These are phyloP conservation scores for Spatula versicolor DNA, from an alignment of 2,797 vertebrate genomes.

Conservation along the genomic window DNA sequence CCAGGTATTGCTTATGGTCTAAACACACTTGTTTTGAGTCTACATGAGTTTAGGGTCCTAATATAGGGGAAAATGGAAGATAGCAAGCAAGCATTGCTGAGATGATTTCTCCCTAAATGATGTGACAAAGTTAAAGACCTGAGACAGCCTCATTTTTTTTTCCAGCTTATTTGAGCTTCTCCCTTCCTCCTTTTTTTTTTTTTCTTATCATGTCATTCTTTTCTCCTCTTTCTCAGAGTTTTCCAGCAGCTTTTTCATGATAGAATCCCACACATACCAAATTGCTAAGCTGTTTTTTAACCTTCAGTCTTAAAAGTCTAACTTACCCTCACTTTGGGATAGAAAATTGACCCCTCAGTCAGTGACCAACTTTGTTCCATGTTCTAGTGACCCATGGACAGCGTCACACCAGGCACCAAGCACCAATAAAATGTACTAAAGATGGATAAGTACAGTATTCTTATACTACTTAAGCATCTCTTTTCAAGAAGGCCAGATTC, in stretches of 20 bases:
- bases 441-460: neutral
- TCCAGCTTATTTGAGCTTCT: neutral
- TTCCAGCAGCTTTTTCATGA: neutral
- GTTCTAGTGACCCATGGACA: neutral
- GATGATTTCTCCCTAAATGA: neutral
- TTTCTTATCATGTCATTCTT: no score
- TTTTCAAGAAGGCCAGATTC: neutral
- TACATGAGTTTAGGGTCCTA: neutral
- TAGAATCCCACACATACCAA: neutral
- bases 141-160: neutral
- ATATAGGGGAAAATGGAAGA: neutral
- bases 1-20: neutral
- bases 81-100: neutral
- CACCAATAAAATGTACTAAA: neutral
- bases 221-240: neutral
- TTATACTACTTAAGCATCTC: neutral
- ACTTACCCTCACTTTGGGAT: neutral
- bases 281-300: neutral
- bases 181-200: fast-evolving
- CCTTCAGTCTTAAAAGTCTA: neutral
- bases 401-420: neutral
- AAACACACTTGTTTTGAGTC: neutral
- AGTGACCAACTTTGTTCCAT: neutral
- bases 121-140: neutral
- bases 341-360: fast-evolving